Evolutionary conservation across 2,113 vertebrate species (phyloP).

Genomic region (Dicrurus megarhynchus): DNA sequence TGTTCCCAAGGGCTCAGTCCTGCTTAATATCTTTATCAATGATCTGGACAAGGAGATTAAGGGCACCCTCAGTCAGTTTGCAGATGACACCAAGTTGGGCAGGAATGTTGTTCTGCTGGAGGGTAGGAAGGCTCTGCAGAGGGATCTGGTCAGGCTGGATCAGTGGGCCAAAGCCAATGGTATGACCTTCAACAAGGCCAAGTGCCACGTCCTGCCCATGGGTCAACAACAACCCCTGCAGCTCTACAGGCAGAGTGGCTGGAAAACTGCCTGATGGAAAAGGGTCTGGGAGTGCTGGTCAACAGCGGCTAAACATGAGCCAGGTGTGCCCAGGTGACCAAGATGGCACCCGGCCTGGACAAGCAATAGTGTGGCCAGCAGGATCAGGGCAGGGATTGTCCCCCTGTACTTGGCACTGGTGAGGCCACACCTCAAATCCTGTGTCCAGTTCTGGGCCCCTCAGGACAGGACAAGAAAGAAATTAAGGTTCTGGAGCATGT

Average conservation of each 20-base stretch:
- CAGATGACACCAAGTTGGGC: not conserved
- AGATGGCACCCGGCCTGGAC: not conserved
- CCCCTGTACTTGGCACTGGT: accelerated
- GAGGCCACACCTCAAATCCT: not conserved
- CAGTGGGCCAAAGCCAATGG: not conserved
- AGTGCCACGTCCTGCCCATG: accelerated
- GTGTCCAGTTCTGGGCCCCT: not conserved
- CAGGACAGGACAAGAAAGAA: not conserved
- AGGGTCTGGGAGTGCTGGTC: accelerated
- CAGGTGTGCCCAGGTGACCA: not conserved
- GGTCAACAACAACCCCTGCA: not conserved
- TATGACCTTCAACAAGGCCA: not conserved
- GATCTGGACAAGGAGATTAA: not conserved
- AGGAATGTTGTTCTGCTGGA: not conserved
- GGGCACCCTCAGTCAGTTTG: not conserved
- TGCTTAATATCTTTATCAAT: not conserved
- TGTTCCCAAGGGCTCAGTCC: not conserved
- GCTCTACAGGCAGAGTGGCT: not conserved
- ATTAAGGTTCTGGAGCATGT: not conserved
- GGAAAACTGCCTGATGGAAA: not conserved
- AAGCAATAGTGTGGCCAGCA: not conserved
- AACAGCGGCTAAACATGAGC: not conserved
- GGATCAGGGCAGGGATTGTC: not conserved
- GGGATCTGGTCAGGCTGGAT: not conserved
- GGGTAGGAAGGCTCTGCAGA: not conserved